These are phyloP conservation scores for Mythimna pallens DNA, from an alignment of 2,888 invertebrate species.

Conservation along the genomic window DNA sequence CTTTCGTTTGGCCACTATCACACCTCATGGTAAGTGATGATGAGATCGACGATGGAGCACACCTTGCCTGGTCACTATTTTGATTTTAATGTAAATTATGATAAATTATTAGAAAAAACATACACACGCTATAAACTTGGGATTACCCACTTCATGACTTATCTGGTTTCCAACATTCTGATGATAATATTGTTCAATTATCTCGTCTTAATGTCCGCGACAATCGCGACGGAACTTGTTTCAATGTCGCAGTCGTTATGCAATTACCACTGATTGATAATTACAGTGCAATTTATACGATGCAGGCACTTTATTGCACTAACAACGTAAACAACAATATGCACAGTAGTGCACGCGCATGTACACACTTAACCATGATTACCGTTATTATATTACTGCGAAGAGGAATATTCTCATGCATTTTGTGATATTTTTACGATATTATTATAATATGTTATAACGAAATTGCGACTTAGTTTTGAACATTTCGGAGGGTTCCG, in stretches of 20 bases:
- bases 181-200: conserved; percentile 48
- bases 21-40: too few species aligned
- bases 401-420: not conserved
- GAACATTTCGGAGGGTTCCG: too few species aligned
- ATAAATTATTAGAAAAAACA: not conserved
- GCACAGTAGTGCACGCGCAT: conserved; percentile 4
- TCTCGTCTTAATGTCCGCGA: conserved; percentile 4
- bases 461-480: too few species aligned
- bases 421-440: not conserved
- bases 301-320: conserved; percentile 41
- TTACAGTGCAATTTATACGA: conserved; percentile 55
- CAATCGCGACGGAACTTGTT: conserved; percentile 44
- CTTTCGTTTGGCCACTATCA: too few species aligned
- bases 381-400: conserved; percentile 8
- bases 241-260: conserved; percentile 55
- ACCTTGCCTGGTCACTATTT: too few species aligned
- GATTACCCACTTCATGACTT: conserved; percentile 27
- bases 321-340: conserved; percentile 46
- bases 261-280: conserved; percentile 54
- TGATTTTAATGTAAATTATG: too few species aligned
- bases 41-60: too few species aligned
- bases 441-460: too few species aligned
- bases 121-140: conserved; percentile 11
- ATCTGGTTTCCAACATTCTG: conserved; percentile 25
- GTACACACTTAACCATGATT: not conserved